phyloP scores from a whole-genome alignment of 2,797 vertebrate genomes.

The Gambelia wislizenii region DNA sequence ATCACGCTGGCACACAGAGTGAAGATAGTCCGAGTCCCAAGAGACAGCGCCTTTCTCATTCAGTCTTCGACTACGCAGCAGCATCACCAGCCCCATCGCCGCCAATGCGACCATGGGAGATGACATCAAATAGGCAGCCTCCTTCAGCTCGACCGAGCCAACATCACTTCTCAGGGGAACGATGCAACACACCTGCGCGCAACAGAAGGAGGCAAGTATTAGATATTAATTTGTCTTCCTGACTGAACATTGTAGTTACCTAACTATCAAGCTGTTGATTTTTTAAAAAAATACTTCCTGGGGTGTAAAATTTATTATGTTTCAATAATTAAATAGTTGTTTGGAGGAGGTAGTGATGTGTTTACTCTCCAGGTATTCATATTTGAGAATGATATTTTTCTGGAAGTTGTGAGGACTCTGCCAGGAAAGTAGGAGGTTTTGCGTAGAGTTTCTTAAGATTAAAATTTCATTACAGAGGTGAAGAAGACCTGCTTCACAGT shows the following conservation, averaged over 20 bases:
- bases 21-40: conserved; percentile 97
- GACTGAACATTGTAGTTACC: background rate
- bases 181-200: conserved; percentile 92
- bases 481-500: background rate
- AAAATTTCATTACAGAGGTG: background rate
- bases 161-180: conserved; percentile 92
- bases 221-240: background rate
- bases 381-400: background rate
- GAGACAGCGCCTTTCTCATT: conserved; percentile 94
- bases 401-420: background rate
- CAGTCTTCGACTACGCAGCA: conserved; percentile 90
- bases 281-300: background rate
- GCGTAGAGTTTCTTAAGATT: background rate
- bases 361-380: background rate
- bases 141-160: conserved; percentile 84
- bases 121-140: conserved; percentile 90
- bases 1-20: conserved; percentile 75
- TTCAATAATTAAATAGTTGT: conserved; percentile 1
- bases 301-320: background rate
- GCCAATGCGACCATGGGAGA: conserved; percentile 98
- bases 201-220: conserved; percentile 91
- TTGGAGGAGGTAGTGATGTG: background rate
- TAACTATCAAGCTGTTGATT: background rate
- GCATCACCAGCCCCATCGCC: conserved; percentile 91
- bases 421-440: background rate